Evolutionary conservation across 1,140 invertebrate genomes (phyloP).

Genomic region (Drosophila albomicans): DNA sequence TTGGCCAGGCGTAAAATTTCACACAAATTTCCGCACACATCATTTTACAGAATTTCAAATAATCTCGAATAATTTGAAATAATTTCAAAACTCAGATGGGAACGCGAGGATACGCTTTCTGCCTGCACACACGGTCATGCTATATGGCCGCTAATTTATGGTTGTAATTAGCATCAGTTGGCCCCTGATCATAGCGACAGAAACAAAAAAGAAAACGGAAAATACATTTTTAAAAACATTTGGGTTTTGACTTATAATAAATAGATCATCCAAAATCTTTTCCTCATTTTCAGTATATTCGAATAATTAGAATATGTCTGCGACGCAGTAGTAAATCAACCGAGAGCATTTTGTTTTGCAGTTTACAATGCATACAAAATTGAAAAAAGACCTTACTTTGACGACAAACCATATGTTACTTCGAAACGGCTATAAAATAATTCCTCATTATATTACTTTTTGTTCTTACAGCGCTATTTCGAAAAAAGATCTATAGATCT

Average conservation of each 20-base stretch:
- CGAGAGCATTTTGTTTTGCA: not conserved
- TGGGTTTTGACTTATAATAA: constrained; percentile 47
- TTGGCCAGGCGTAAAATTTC: constrained; percentile 63
- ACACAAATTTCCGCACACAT: constrained; percentile 23
- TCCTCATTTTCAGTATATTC: constrained; percentile 24
- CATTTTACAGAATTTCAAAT: constrained; percentile 12
- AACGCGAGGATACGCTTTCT: not conserved
- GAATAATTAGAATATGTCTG: constrained; percentile 15
- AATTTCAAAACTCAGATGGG: constrained; percentile 10
- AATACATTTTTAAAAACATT: constrained; percentile 33
- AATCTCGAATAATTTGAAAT: constrained; percentile 5
- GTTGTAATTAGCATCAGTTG: constrained; percentile 69
- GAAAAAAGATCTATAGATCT: too few species aligned
- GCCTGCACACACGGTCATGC: constrained; percentile 47
- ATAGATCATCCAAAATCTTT: constrained; percentile 60
- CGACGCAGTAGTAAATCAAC: constrained; percentile 16
- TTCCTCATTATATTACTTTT: too few species aligned
- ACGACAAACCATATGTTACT: too few species aligned
- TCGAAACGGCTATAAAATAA: too few species aligned
- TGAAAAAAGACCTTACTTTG: too few species aligned
- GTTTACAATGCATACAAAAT: not conserved
- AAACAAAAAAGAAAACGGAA: not conserved
- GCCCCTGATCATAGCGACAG: constrained; percentile 1
- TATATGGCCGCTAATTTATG: constrained; percentile 73
- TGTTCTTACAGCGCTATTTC: too few species aligned